phyloP scores from a whole-genome alignment of 2,113 vertebrate genomes.

The Callaeas wilsoni region DNA sequence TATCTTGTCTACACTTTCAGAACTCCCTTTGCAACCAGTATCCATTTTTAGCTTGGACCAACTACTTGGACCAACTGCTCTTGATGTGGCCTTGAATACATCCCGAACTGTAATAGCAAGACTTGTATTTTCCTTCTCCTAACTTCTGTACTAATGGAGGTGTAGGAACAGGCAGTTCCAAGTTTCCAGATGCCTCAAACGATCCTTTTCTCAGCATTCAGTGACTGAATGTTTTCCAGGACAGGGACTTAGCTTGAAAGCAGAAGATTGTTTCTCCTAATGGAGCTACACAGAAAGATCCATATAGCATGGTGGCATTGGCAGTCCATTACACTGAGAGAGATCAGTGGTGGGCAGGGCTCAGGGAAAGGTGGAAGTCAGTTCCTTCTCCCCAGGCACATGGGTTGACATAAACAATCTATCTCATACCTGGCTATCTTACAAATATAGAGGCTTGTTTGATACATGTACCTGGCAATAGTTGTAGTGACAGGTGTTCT shows the following conservation, averaged over 20 bases:
- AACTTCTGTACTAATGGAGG: neutral
- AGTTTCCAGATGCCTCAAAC: neutral
- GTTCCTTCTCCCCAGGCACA: neutral
- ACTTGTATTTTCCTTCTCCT: neutral
- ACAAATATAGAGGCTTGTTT: neutral
- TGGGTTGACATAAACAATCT: neutral
- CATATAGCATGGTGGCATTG: rapidly evolving
- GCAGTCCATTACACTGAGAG: neutral
- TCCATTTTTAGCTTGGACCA: neutral
- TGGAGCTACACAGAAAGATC: neutral
- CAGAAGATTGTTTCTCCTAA: neutral
- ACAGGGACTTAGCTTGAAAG: neutral
- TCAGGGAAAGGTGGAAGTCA: neutral
- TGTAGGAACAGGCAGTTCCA: neutral
- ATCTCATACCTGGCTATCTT: neutral
- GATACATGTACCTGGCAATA: neutral
- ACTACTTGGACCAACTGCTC: neutral
- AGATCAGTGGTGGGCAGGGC: neutral
- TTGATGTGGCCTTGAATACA: neutral
- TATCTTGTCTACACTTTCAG: neutral
- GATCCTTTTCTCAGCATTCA: neutral
- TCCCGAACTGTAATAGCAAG: neutral
- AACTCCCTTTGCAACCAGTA: neutral
- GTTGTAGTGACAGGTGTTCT: neutral
- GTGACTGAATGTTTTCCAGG: neutral